These are phyloP conservation scores for Anodontia alba DNA, from an alignment of 2,888 invertebrate species.

Conservation along the genomic window DNA sequence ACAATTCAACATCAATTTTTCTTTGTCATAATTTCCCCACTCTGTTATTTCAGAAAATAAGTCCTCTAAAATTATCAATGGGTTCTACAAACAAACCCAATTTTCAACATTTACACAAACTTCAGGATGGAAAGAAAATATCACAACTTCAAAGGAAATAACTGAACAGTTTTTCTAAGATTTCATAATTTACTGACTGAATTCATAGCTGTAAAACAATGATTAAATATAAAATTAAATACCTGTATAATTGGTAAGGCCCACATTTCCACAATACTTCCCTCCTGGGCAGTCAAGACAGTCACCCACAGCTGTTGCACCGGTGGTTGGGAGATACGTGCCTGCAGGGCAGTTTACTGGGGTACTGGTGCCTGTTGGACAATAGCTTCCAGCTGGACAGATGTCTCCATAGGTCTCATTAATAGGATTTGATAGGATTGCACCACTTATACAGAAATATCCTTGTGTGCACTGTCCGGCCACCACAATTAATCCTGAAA, in stretches of 20 bases:
- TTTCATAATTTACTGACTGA: no score
- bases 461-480: slow-evolving; percentile 78
- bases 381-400: slow-evolving; percentile 81
- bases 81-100: no score
- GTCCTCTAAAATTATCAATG: no score
- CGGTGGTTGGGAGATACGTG: slow-evolving; percentile 76
- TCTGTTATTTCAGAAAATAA: no score
- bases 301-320: slow-evolving; percentile 56
- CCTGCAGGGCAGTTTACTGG: slow-evolving; percentile 80
- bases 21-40: no score
- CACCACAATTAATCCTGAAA: slow-evolving; percentile 73
- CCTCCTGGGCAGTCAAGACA: slow-evolving; percentile 82
- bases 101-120: no score
- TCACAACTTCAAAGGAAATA: no score
- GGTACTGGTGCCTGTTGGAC: slow-evolving; percentile 77
- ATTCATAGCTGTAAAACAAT: no score
- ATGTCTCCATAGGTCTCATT: slow-evolving; percentile 76
- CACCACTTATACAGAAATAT: slow-evolving; percentile 72
- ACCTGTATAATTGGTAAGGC: slow-evolving; percentile 80
- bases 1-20: no score
- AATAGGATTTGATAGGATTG: slow-evolving; percentile 69
- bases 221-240: no score
- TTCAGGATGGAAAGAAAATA: no score
- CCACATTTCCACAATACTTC: slow-evolving; percentile 76
- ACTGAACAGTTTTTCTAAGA: no score